These are phyloP conservation scores for Protophormia terraenovae DNA, from an alignment of 2,888 invertebrate species.

Conservation along the genomic window DNA sequence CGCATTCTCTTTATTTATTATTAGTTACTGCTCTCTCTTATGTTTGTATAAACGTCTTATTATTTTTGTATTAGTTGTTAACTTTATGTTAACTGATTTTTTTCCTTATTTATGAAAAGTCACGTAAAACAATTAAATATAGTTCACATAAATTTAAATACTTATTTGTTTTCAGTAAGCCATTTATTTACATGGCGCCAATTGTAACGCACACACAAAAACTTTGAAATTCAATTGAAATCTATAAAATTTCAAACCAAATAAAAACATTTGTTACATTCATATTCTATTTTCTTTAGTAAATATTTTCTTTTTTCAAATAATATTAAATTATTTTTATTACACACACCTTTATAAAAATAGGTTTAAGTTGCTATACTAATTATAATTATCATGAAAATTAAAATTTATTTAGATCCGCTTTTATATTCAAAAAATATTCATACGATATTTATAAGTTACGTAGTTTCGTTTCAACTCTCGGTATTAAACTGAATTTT, in stretches of 20 bases:
- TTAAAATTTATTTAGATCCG: constrained; percentile 33
- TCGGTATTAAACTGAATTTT: constrained; percentile 30
- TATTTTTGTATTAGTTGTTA: background rate
- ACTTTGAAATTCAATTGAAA: background rate
- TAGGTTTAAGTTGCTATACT: background rate
- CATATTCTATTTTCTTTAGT: background rate
- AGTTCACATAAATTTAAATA: constrained; percentile 22
- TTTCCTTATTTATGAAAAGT: background rate
- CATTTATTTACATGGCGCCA: constrained; percentile 39
- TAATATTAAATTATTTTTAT: background rate
- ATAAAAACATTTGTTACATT: constrained; percentile 32
- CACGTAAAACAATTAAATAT: constrained; percentile 59
- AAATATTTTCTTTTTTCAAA: background rate
- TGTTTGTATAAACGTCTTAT: background rate
- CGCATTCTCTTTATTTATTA: background rate
- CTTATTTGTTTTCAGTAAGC: background rate
- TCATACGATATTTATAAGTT: background rate
- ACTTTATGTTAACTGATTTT: constrained; percentile 37
- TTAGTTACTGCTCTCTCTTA: background rate
- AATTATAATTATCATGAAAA: constrained; percentile 12
- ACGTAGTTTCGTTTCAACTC: constrained; percentile 33
- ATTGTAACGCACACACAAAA: background rate
- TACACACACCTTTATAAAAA: background rate
- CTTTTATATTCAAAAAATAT: background rate
- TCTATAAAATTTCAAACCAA: constrained; percentile 9